phyloP scores from a whole-genome alignment of 2,888 invertebrate genomes.

The Orgyia antiqua region DNA sequence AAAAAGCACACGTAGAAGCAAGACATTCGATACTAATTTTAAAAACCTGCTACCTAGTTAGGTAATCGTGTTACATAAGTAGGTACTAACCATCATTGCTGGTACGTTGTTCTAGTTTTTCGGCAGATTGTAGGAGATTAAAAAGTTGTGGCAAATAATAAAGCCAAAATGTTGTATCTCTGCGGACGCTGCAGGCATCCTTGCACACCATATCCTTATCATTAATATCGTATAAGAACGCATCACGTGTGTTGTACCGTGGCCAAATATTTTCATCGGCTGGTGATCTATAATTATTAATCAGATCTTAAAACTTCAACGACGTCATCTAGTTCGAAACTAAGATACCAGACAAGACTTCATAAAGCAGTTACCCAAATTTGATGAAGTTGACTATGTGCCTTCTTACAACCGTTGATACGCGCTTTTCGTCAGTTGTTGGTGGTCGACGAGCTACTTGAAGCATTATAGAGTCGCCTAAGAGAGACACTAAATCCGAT shows the following conservation, averaged over 20 bases:
- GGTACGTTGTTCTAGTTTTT: conserved; percentile 46
- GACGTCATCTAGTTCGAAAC: no score
- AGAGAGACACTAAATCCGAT: conserved; percentile 80
- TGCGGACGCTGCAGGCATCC: conserved; percentile 27
- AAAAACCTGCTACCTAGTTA: no score
- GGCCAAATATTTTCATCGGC: conserved; percentile 78
- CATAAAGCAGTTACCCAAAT: conserved; percentile 50
- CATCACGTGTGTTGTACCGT: conserved; percentile 73
- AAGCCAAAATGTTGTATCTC: conserved; percentile 61
- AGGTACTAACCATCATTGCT: conserved; percentile 39
- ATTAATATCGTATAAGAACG: conserved; percentile 67
- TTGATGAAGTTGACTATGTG: conserved; percentile 67
- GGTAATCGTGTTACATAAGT: no score
- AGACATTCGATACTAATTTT: no score
- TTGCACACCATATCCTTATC: conserved; percentile 15
- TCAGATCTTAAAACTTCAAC: neutral
- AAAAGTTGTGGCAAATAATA: conserved; percentile 59
- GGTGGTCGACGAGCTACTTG: conserved; percentile 82
- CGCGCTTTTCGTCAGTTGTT: conserved; percentile 76
- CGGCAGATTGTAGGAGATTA: conserved; percentile 32
- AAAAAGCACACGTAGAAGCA: no score
- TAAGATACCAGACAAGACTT: no score
- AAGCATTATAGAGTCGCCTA: conserved; percentile 82
- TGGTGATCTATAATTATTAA: conserved; percentile 68
- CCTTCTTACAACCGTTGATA: conserved; percentile 49